Base-by-base conservation (phyloP, 2,888 invertebrate genomes). In the Drosophila hawaiiensis region DNA sequence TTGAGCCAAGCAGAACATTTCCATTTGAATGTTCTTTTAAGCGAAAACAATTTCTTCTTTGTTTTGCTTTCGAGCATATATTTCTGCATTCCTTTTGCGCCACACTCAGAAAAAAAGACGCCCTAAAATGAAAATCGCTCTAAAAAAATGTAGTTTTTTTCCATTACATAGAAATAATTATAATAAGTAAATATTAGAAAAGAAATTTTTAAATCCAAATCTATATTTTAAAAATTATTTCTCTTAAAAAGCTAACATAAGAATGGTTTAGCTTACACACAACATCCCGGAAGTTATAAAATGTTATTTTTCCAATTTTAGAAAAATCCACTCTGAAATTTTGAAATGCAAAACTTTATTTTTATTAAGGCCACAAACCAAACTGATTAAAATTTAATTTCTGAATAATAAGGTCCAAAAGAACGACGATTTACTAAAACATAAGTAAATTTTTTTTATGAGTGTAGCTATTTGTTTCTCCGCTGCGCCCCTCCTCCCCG, bases 1-100 rank as follows among this genome's bases (percentile, higher is more conserved):
- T 90, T 89, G 85, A 91, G 83, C 90, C 89, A 89, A 90, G 91
- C 88, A 90, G 79, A 89, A 90, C 88, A 85, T 89, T 89, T 89
- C 89, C 88, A 91, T 89, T 89, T 88, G 88, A 91, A 89, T 89
- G 88, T 89, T 85, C 91, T 89, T 89, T 89, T 89, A 90, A 91
- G 88, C 88, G 88, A 82, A 85, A 91, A 90, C 89, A 89, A 91
- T 91, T 91, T 88, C 82, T 89, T 90, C 91, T 90, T 89, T 89
- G 91, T 87, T 87, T 87, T 91, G 90, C 90, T 87, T 76, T 84
- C 58, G 61, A 76, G 63, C 63, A 78, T 25, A 47, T 47, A 47
- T 71, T 68, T 72, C 71, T 70, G 69, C 69, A 66, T 79, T 77
- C 54, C 62, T 73, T 58, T 73, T 72, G 25, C 59, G 58, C 66